Percentiles rank a stretch among this genome's conserved stretches.
Conservation (phyloP, 2,797 vertebrate species). For the Notamacropus eugenii region DNA sequence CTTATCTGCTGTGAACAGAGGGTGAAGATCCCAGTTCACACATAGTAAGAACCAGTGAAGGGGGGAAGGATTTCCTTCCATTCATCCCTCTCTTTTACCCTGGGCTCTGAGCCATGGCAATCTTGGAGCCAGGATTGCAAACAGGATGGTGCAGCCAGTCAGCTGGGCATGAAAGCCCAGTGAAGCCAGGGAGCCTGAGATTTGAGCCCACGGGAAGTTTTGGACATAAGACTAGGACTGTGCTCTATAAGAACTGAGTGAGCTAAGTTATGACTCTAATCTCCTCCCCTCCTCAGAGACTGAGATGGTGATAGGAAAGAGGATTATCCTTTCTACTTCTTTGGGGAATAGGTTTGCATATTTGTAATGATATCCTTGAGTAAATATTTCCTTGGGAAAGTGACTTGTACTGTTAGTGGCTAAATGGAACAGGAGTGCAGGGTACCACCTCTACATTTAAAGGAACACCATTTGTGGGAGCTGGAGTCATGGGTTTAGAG, state of each 20-base stretch:
- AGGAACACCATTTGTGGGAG: background rate
- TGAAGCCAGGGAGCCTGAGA: background rate
- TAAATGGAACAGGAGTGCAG: background rate
- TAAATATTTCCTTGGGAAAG: background rate
- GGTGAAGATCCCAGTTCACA: background rate
- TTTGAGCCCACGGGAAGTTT: background rate
- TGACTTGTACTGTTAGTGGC: background rate
- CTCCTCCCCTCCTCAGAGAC: background rate
- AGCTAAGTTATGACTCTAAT: background rate
- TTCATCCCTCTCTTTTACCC: background rate
- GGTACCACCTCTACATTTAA: too few relatives aligned
- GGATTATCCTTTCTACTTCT: background rate
- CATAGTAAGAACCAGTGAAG: background rate
- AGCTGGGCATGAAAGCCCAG: background rate
- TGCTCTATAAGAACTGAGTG: background rate
- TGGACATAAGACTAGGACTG: background rate
- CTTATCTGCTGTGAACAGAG: background rate
- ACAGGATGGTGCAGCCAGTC: background rate
- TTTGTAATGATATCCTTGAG: background rate
- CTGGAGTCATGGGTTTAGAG: background rate
- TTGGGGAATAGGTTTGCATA: background rate
- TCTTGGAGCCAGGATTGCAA: background rate
- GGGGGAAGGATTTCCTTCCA: background rate
- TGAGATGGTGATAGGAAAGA: background rate
- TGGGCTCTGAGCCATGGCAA: background rate